Base-by-base conservation (phyloP, 2,113 vertebrate genomes). In the Tursiops truncatus region DNA sequence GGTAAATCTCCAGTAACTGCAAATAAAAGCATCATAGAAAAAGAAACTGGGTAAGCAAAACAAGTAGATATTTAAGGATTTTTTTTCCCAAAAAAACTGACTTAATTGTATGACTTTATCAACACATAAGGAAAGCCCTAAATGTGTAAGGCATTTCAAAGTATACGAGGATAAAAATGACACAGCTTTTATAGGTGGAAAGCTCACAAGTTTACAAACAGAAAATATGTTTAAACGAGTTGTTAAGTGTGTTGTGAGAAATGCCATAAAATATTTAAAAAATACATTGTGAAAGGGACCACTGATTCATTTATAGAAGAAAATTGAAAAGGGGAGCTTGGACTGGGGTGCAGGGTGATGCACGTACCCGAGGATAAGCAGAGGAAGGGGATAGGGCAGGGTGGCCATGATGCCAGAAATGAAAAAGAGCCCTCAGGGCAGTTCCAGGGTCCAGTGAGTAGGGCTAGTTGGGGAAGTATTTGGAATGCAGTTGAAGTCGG, bases 351-450 rank as follows among this genome's bases (percentile, higher is more conserved):
- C 8, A 21, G 25, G 5, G 4, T 6, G 4, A 12, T 21, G 5
- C 1, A 15, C 13, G 0, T 38, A 15, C 0, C 44, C 9, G 0
- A 36, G 26, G 7, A 4, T 6, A 38, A 60, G 28, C 23, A 8
- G 10, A 7, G 1, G 26, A 26, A 50, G 20, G 1, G 28, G 36
- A 92, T 13, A 67, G 9, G 65, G 23, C 2, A 28, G 8, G 5
- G 1, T n/a, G 56, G 17, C 2, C 18, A 8, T 21, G 73, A 67
- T 17, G 25, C 3, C 21, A 2, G 4, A 28, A 11, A 3, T 47
- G 25, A 89, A 31, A 28, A 62, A 38, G 33, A 67, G 26, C 53
- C 36, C 31, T 5, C 6, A 73, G 31, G 11, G 6, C 28, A 38
- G 12, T 20, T 74, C 31, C 3, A 31, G 23, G 2, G 9, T 18